A percentile compares a stretch with the other conserved stretches of the same genome.
phyloP scores from a whole-genome alignment of 2,797 vertebrate species.

The Poeciliopsis gracilis region DNA sequence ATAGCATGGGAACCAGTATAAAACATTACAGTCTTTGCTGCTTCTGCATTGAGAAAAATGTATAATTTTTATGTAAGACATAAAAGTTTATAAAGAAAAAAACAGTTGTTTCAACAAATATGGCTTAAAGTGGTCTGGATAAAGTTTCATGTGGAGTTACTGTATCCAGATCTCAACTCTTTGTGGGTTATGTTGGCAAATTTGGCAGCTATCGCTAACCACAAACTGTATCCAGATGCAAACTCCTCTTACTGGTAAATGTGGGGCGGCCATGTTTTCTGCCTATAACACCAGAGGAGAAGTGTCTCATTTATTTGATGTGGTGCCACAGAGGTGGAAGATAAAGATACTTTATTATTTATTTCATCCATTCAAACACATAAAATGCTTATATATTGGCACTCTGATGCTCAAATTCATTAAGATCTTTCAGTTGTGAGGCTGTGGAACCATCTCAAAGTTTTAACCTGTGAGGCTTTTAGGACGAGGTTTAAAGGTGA shows the following conservation, averaged over 20 bases:
- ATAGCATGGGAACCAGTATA: not conserved
- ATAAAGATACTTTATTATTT: no score
- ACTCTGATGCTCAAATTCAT: not conserved
- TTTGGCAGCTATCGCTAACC: not conserved
- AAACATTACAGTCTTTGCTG: not conserved
- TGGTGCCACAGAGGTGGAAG: not conserved
- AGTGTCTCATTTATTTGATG: not conserved
- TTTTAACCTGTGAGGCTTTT: not conserved
- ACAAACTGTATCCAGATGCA: constrained; percentile 2
- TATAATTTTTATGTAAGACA: not conserved
- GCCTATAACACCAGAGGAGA: not conserved
- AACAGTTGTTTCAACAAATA: not conserved
- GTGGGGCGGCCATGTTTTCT: not conserved
- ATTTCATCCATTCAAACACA: not conserved
- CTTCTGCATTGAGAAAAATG: not conserved
- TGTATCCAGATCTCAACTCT: not conserved
- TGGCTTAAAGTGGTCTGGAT: not conserved
- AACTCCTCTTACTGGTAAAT: not conserved
- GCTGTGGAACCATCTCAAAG: not conserved
- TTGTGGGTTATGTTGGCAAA: not conserved
- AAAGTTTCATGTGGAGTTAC: not conserved
- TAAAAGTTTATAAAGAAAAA: not conserved
- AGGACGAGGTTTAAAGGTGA: no score
- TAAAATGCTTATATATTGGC: not conserved
- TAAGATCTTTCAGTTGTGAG: not conserved